Evolutionary conservation across 2,113 vertebrate species (phyloP).

Genomic region (Elachura formosa): DNA sequence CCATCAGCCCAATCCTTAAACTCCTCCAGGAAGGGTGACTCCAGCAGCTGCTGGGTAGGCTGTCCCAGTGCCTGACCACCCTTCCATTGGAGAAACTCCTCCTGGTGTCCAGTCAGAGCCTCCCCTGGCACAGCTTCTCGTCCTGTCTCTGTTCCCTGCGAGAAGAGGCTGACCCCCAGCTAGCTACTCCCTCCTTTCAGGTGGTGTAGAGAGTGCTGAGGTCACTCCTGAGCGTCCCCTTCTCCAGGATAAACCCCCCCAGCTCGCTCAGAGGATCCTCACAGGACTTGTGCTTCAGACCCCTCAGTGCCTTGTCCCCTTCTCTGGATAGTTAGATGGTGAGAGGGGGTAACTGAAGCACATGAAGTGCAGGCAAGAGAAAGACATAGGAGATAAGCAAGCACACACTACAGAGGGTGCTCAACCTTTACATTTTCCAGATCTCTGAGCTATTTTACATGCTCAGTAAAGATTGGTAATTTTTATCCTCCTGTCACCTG

Average conservation of each 20-base stretch:
- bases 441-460: accelerated
- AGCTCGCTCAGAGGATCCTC: not conserved
- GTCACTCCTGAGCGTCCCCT: not conserved
- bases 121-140: not conserved
- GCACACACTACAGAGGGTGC: not conserved
- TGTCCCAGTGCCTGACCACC: not conserved
- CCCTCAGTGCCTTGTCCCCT: not conserved
- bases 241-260: not conserved
- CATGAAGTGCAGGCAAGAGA: accelerated
- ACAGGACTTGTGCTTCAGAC: not conserved
- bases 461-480: not conserved
- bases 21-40: accelerated
- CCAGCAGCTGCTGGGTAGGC: accelerated
- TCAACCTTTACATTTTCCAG: not conserved
- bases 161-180: not conserved
- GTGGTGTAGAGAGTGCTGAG: not conserved
- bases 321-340: not conserved
- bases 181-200: not conserved
- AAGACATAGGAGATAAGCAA: not conserved
- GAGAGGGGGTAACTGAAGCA: not conserved
- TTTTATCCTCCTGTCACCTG: not conserved
- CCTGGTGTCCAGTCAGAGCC: not conserved
- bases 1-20: too few relatives aligned
- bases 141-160: not conserved
- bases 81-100: not conserved